These are phyloP conservation scores for Tapirus terrestris DNA, from an alignment of 2,113 vertebrate genomes.

Conservation along the genomic window DNA sequence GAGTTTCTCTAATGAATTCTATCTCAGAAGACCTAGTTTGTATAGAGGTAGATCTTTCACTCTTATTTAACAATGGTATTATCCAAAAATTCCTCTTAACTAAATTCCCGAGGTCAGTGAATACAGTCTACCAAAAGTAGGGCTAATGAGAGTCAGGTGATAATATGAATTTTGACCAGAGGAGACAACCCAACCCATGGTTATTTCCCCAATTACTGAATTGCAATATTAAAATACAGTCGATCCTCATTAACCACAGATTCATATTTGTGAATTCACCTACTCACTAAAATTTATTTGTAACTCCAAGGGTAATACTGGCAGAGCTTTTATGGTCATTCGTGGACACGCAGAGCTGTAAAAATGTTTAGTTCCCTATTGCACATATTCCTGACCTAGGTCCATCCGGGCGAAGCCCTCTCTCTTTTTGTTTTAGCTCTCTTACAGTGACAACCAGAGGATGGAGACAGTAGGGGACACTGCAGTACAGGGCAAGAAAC, in stretches of 20 bases:
- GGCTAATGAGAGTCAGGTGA: neutral
- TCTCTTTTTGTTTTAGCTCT: neutral
- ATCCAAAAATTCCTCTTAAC: neutral
- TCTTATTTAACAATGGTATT: neutral
- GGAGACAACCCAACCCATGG: rapidly evolving
- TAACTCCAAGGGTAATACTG: neutral
- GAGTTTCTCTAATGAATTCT: neutral
- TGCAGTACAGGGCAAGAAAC: neutral
- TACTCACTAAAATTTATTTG: neutral
- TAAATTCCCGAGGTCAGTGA: neutral
- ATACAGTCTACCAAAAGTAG: neutral
- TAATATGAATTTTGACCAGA: neutral
- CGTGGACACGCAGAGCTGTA: neutral
- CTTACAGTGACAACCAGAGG: neutral
- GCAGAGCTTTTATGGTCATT: neutral
- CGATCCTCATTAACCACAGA: neutral
- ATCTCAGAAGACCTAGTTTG: neutral
- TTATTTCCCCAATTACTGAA: neutral
- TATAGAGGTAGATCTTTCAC: neutral
- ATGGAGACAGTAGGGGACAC: too few relatives aligned
- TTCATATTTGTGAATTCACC: neutral
- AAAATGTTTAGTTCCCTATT: neutral
- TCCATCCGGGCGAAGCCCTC: too few relatives aligned
- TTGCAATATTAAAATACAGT: neutral
- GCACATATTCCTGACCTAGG: neutral